Evolutionary conservation across 2,797 vertebrate genomes (phyloP).

Genomic region (Phalloptychus januarius): DNA sequence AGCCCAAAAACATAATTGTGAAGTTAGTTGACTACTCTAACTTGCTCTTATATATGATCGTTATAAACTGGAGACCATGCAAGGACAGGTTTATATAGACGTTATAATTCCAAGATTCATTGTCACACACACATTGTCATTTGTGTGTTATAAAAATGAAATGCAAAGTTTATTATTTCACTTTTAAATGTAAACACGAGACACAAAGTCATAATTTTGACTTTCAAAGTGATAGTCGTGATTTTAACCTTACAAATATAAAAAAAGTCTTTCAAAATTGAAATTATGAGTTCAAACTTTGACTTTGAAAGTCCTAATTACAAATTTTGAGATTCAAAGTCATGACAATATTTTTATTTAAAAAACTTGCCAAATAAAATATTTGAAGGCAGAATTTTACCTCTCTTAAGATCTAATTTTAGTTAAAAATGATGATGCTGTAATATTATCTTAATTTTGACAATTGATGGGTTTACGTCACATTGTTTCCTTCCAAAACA

Average conservation of each 20-base stretch:
- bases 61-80: neutral
- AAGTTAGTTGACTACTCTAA: neutral
- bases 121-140: neutral
- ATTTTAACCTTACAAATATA: neutral
- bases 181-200: neutral
- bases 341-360: neutral
- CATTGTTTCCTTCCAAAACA: neutral
- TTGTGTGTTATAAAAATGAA: neutral
- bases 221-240: neutral
- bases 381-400: neutral
- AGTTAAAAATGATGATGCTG: neutral
- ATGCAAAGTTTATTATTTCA: neutral
- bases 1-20: neutral
- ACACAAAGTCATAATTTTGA: slow-evolving; percentile 4
- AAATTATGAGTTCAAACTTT: neutral
- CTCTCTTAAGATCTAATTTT: neutral
- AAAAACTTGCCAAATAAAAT: neutral
- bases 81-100: neutral
- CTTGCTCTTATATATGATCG: neutral
- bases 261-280: neutral
- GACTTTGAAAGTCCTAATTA: neutral
- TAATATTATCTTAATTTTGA: neutral
- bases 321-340: neutral
- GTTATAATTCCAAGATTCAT: neutral
- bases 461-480: neutral